Evolutionary conservation across 2,113 vertebrate species (phyloP).

Genomic region (Thamnaconus septentrionalis): DNA sequence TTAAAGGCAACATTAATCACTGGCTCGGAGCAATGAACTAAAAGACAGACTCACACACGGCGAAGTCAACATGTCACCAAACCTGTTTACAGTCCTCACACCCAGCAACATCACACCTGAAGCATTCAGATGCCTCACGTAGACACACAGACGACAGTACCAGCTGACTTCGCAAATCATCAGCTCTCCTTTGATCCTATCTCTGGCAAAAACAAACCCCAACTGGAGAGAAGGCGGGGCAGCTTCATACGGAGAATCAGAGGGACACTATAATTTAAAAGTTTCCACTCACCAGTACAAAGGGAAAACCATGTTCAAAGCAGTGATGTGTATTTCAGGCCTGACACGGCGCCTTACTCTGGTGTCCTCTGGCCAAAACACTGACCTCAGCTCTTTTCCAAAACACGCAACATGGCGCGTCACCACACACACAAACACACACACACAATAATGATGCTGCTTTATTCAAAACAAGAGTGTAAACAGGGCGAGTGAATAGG

Average conservation of each 20-base stretch:
- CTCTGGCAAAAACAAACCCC: not conserved
- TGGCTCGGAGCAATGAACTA: not conserved
- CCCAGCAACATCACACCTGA: conserved; percentile 2
- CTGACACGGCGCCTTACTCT: conserved; percentile 8
- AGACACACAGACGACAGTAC: not conserved
- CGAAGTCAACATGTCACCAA: conserved; percentile 8
- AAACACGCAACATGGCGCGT: conserved; percentile 22
- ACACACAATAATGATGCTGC: conserved; percentile 2
- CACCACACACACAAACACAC: conserved; percentile 1
- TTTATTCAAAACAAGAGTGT: not conserved
- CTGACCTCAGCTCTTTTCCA: conserved; percentile 49
- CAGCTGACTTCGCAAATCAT: not conserved
- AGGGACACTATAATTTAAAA: not conserved
- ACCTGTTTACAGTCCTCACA: conserved; percentile 17
- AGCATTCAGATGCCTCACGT: not conserved
- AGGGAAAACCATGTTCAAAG: not conserved
- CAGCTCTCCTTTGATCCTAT: not conserved
- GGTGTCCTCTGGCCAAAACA: conserved; percentile 34
- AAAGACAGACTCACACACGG: not conserved
- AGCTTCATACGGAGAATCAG: not conserved
- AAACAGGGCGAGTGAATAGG: not conserved
- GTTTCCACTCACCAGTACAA: conserved; percentile 23
- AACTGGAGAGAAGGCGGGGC: not conserved
- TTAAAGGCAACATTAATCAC: conserved; percentile 2
- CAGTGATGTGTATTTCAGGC: not conserved